Evolutionary conservation across 2,888 invertebrate species (phyloP), one percentile per base, ranked within the genome.

Genomic region (Mayetiola destructor): DNA sequence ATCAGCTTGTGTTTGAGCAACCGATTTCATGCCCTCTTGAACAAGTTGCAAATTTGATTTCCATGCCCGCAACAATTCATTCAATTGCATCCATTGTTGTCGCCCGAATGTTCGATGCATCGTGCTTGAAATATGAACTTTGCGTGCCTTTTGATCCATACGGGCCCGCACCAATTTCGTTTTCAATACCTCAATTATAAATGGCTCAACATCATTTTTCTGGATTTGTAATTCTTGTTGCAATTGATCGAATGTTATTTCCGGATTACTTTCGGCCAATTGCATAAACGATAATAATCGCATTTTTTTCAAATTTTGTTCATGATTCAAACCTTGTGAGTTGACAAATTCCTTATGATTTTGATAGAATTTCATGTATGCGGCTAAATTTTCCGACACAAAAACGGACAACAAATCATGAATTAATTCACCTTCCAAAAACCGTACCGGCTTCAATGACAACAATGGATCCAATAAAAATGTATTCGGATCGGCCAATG

Each of bases 221-320:
- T 77, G 77, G 59, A 99, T 84, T 69, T 93, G 88, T 59, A 99
- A 75, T 70, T 96, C 94, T 56, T 83, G 79, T 65, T 88, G 85
- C 60, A 99, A 84, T 18, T 85, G 82, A 61, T 88, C 86, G 69
- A 95, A 96, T n/a, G 84, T 78, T 73, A 99, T 86, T 74, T 96
- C 95, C 23, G 90, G 85, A 68, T 85, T 85, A 57, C 82, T 84
- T 72, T 99, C 97, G 3, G 96, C 95, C 75, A 99, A 79, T 69
- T 95, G 94, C 91, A 99, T 96, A 69, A 99, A 93, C 0, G 96
- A 91, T 57, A 99, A 71, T 65, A 97, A 77, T 61, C 96, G 81
- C 93, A 99, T 97, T 74, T 99, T 99, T 67, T 92, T 88, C 74
- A 94, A 80, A 67, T 95, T 94, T 66, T 91, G 87, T 65, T 94